Percentiles rank a stretch among this genome's conserved stretches.
Evolutionary conservation across 2,797 vertebrate genomes (phyloP).

Genomic region (Spheniscus humboldti): DNA sequence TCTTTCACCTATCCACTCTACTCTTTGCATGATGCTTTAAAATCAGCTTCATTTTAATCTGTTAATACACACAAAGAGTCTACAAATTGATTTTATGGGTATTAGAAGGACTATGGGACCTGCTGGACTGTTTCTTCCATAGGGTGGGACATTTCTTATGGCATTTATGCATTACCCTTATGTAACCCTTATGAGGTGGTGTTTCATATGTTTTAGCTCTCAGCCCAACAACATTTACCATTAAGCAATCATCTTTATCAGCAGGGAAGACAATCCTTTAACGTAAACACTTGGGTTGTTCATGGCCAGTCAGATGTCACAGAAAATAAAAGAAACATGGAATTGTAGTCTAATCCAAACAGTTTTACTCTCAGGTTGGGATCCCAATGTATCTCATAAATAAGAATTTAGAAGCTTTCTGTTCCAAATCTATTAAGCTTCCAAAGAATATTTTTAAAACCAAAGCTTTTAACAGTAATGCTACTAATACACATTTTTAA

Average conservation of each 20-base stretch:
- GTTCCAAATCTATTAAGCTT: neutral
- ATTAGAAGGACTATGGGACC: neutral
- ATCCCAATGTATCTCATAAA: neutral
- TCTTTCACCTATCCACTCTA: neutral
- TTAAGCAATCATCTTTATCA: neutral
- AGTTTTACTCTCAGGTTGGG: neutral
- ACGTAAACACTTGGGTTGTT: neutral
- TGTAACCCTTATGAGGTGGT: neutral
- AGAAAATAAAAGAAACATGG: neutral
- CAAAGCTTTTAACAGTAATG: neutral
- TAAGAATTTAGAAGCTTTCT: neutral
- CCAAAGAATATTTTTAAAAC: neutral
- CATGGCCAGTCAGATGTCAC: neutral
- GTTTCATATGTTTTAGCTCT: neutral
- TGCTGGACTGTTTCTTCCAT: neutral
- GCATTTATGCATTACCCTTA: neutral
- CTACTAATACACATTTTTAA: neutral
- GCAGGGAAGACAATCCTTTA: neutral
- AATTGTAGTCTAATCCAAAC: neutral
- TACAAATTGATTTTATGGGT: neutral
- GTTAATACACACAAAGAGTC: neutral
- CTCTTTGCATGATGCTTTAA: neutral
- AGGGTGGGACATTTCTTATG: neutral
- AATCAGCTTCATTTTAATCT: neutral
- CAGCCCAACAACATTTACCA: neutral